These are phyloP conservation scores for Mechanitis messenoides DNA, from an alignment of 2,888 invertebrate genomes.

Conservation along the genomic window DNA sequence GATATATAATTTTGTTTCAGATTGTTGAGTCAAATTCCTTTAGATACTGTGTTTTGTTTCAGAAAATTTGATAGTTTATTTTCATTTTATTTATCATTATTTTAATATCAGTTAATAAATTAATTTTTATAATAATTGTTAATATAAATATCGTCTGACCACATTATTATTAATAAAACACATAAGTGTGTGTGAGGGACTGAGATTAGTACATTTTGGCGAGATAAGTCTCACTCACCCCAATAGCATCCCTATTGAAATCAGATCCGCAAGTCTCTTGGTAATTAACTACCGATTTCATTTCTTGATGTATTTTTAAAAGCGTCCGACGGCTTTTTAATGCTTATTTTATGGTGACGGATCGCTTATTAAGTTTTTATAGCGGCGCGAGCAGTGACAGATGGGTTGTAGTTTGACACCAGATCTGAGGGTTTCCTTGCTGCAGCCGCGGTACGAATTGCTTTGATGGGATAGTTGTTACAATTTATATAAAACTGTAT, in stretches of 20 bases:
- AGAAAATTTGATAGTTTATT: no score
- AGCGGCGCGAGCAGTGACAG: slow-evolving; percentile 63
- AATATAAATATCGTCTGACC: no score
- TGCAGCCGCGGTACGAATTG: slow-evolving; percentile 10
- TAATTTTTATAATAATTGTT: no score
- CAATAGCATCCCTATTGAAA: slow-evolving; percentile 51
- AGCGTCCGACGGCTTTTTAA: slow-evolving; percentile 75
- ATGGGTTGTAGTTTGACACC: slow-evolving; percentile 74
- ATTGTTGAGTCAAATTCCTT: no score
- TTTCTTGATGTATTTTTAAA: slow-evolving; percentile 77
- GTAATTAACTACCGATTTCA: slow-evolving; percentile 75
- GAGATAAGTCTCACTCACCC: slow-evolving; percentile 34
- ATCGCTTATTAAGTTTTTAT: slow-evolving; percentile 76
- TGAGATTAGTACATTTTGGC: slow-evolving; percentile 25
- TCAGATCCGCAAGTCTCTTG: slow-evolving; percentile 69
- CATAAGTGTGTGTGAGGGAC: slow-evolving; percentile 11
- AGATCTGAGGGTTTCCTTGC: slow-evolving; percentile 45
- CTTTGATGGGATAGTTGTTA: slow-evolving; percentile 22
- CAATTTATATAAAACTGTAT: slow-evolving; percentile 24
- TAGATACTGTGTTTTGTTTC: no score
- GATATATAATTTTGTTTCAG: no score
- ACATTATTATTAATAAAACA: slow-evolving; percentile 30
- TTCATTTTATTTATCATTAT: not conserved
- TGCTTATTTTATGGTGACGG: slow-evolving; percentile 76
- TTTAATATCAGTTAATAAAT: not conserved